Percentiles rank a stretch among this genome's conserved stretches.
phyloP scores from a whole-genome alignment of 1,140 invertebrate genomes.

The Musca domestica region DNA sequence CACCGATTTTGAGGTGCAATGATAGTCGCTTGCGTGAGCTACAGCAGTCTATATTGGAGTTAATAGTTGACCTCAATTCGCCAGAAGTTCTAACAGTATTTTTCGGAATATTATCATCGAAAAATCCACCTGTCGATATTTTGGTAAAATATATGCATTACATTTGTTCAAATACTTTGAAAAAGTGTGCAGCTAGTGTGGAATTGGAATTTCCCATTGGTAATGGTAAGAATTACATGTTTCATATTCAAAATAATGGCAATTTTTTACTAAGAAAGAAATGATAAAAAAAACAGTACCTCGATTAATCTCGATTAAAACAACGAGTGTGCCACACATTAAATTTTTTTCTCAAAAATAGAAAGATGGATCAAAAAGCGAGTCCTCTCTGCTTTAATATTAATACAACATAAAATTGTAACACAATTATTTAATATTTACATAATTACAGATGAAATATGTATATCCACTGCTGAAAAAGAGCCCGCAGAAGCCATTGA shows the following conservation, averaged over 20 bases:
- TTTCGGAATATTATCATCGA: conserved; percentile 42
- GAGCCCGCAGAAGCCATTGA: conserved; percentile 41
- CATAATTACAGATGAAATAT: conserved; percentile 46
- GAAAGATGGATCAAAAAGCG: no score
- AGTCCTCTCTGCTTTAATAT: no score
- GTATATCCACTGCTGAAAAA: conserved; percentile 40
- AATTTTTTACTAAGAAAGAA: no score
- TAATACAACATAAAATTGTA: no score
- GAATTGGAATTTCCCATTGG: conserved; percentile 46
- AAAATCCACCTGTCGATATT: conserved; percentile 46
- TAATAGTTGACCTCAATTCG: conserved; percentile 45
- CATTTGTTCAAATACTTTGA: conserved; percentile 35
- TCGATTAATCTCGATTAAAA: no score
- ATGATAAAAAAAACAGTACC: no score
- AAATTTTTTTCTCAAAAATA: no score
- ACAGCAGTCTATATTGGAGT: conserved; percentile 46
- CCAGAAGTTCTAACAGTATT: conserved; percentile 44
- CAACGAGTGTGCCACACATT: no score
- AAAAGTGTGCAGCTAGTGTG: conserved; percentile 39
- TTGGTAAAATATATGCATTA: conserved; percentile 45
- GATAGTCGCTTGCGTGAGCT: conserved; percentile 44
- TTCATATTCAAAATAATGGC: no score
- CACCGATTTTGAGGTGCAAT: conserved; percentile 38
- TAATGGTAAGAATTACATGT: conserved; percentile 33
- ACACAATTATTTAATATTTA: conserved; percentile 11